A percentile compares a stretch with the other conserved stretches of the same genome.
Evolutionary conservation across 2,888 invertebrate genomes (phyloP).

Genomic region (Colletes collaris): DNA sequence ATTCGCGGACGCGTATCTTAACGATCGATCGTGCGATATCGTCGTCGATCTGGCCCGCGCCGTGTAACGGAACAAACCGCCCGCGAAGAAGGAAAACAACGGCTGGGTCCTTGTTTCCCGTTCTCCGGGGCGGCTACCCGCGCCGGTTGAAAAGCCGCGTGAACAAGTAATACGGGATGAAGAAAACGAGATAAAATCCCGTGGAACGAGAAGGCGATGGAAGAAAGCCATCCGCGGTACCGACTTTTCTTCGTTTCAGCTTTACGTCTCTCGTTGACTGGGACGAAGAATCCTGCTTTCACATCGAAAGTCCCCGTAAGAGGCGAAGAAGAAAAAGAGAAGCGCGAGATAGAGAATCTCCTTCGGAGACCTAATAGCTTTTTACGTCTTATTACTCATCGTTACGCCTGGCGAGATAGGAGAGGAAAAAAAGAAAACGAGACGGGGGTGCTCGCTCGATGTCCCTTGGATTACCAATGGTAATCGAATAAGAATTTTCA

Average conservation of each 20-base stretch:
- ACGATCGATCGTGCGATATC: not conserved
- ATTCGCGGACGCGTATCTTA: not conserved
- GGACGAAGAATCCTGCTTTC: slow-evolving; percentile 57
- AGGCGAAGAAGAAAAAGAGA: slow-evolving; percentile 34
- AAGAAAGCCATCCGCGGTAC: slow-evolving; percentile 49
- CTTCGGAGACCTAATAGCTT: slow-evolving; percentile 65
- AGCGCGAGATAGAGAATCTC: slow-evolving; percentile 51
- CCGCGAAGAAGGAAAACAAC: not conserved
- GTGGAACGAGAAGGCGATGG: slow-evolving; percentile 50
- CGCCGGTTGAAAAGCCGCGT: slow-evolving; percentile 33
- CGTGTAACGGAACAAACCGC: slow-evolving; percentile 10
- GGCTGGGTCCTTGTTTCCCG: not conserved
- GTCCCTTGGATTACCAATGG: slow-evolving; percentile 31
- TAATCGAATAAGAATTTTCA: not conserved
- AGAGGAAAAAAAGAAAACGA: slow-evolving; percentile 11
- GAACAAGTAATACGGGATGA: slow-evolving; percentile 50
- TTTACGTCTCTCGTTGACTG: slow-evolving; percentile 51
- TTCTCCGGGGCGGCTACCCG: not conserved
- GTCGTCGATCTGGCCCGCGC: slow-evolving; percentile 6
- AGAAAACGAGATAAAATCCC: slow-evolving; percentile 57
- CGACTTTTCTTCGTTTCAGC: slow-evolving; percentile 44
- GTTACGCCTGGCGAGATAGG: slow-evolving; percentile 36
- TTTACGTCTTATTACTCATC: slow-evolving; percentile 70
- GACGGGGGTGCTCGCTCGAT: slow-evolving; percentile 6
- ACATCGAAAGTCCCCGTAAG: slow-evolving; percentile 47